Conservation (phyloP, 2,113 vertebrate species). For the Microtus ochrogaster region DNA sequence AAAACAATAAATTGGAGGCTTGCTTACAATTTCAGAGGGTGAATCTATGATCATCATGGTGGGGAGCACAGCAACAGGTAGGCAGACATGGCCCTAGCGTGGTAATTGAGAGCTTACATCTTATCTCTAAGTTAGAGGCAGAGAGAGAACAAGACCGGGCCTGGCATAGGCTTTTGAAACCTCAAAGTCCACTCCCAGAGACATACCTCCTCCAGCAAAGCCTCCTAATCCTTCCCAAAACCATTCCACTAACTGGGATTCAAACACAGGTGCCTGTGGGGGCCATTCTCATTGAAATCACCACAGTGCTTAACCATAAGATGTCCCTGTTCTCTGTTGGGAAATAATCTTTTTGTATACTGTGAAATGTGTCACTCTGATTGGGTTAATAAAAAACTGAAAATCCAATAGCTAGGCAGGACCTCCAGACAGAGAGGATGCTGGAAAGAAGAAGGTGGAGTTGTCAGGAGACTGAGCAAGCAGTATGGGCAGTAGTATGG, state of each 20-base stretch:
- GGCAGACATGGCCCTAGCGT: neutral
- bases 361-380: too few relatives aligned
- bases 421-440: too few relatives aligned
- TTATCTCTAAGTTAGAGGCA: neutral
- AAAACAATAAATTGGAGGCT: neutral
- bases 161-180: neutral
- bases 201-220: neutral
- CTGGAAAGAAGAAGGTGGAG: too few relatives aligned
- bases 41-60: neutral
- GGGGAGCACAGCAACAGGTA: neutral
- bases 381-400: too few relatives aligned
- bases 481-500: too few relatives aligned
- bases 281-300: neutral
- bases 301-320: neutral
- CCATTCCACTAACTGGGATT: neutral
- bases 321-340: neutral
- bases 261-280: neutral
- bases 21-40: neutral
- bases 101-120: neutral
- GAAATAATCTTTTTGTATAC: too few relatives aligned
- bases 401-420: too few relatives aligned
- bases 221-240: neutral
- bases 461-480: too few relatives aligned
- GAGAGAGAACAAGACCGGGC: neutral
- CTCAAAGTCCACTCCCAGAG: neutral